These are phyloP conservation scores for Drosophila nikananu DNA, from an alignment of 1,140 invertebrate species.

Conservation along the genomic window DNA sequence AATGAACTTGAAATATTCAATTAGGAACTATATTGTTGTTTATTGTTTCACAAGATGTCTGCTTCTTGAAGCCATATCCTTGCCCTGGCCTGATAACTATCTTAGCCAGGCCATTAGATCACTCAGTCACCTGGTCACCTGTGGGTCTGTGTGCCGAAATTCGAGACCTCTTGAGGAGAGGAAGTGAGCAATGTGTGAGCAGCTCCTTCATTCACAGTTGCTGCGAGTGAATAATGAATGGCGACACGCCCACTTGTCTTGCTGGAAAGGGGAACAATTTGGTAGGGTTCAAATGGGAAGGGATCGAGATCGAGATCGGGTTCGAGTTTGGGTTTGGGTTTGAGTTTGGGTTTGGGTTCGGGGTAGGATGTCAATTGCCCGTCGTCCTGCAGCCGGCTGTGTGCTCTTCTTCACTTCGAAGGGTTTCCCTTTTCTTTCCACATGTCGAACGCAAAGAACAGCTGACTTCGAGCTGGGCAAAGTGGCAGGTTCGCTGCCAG, in stretches of 20 bases:
- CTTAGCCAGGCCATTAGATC: slow-evolving; percentile 6
- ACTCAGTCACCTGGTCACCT: slow-evolving; percentile 6
- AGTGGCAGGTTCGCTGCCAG: neutral
- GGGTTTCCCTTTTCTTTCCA: neutral
- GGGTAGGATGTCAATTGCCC: slow-evolving; percentile 26
- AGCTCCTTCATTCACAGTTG: slow-evolving; percentile 29
- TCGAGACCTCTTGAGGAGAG: neutral
- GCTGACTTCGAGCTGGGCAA: slow-evolving; percentile 55
- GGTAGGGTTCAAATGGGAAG: neutral
- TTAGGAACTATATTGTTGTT: neutral
- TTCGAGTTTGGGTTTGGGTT: neutral
- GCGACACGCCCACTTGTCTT: slow-evolving; percentile 52
- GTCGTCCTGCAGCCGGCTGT: slow-evolving; percentile 30
- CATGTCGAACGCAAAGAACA: slow-evolving; percentile 43
- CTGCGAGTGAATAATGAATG: slow-evolving; percentile 63
- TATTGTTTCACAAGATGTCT: neutral
- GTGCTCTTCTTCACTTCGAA: neutral
- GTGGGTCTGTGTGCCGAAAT: neutral
- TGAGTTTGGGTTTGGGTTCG: neutral
- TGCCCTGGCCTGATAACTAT: neutral
- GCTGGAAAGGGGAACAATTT: neutral
- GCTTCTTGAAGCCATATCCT: neutral
- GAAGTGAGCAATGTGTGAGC: slow-evolving; percentile 19
- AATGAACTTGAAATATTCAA: neutral
- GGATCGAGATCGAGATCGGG: neutral